phyloP scores from a whole-genome alignment of 2,113 vertebrate species.

The Thymallus thymallus region DNA sequence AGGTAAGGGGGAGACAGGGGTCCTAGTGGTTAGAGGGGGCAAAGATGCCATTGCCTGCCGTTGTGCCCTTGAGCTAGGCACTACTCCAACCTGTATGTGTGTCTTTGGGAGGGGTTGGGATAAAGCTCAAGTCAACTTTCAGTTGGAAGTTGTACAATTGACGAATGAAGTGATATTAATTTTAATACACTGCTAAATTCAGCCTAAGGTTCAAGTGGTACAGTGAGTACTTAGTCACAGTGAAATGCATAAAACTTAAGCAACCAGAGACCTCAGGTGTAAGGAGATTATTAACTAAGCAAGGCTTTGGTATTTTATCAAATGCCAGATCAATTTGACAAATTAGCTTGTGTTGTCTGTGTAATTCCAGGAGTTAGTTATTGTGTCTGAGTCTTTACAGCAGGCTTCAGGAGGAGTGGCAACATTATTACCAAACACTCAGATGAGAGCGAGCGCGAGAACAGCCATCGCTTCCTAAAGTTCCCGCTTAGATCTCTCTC shows the following conservation, averaged over 20 bases:
- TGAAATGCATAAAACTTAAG: neutral
- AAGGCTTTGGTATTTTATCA: slow-evolving; percentile 12
- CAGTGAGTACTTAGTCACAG: neutral
- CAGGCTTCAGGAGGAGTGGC: slow-evolving; percentile 40
- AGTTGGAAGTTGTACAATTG: too few relatives aligned
- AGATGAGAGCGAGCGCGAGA: neutral
- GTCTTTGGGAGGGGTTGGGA: too few relatives aligned
- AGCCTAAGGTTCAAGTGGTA: too few relatives aligned
- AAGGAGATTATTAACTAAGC: slow-evolving; percentile 47
- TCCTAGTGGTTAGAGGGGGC: too few relatives aligned
- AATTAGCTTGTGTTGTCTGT: slow-evolving; percentile 10
- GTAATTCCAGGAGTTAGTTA: slow-evolving; percentile 30
- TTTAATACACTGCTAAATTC: too few relatives aligned
- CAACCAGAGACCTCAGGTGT: neutral
- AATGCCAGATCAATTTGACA: slow-evolving; percentile 24
- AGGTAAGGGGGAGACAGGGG: too few relatives aligned
- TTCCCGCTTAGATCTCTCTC: neutral
- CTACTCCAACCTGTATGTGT: too few relatives aligned
- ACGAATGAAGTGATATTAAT: too few relatives aligned
- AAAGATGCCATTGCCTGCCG: too few relatives aligned
- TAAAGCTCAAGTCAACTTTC: too few relatives aligned
- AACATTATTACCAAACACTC: neutral
- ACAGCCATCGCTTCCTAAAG: too few relatives aligned
- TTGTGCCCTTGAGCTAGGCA: too few relatives aligned
- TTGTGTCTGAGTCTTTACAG: slow-evolving; percentile 6